Evolutionary conservation across 1,140 invertebrate genomes (phyloP), one percentile per base, ranked within the genome.

Genomic region (Drusus annulatus): DNA sequence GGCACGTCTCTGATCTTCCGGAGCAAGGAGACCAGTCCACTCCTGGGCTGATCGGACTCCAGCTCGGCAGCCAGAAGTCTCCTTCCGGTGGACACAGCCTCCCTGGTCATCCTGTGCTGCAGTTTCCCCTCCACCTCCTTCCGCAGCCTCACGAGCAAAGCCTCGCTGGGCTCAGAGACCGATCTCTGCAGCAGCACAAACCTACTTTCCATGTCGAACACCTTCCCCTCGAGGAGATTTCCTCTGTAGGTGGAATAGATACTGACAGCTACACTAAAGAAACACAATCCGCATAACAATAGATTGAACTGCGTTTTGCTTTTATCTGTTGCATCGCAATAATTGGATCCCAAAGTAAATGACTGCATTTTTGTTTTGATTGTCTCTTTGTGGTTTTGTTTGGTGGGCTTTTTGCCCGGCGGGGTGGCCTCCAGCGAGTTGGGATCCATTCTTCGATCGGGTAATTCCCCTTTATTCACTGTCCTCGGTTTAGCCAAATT

Each of bases 31-130:
- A 63, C 76, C 21, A 83, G 45, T 5, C 62, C 78, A 1, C 69
- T 60, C 13, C 51, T 21, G 10, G 77, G 58, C 45, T 60, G 25
- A 10, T 62, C 69, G 36, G 80, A 68, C 71, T 79, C 77, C 79
- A 83, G 79, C 56, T 83, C 79, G 0, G 76, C 78, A 28, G 60
- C 52, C 54, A 83, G 62, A n/a, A 83, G 60, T 45, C 82, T 65
- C 77, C 82, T 75, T 5, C 82, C 82, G 4, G 82, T 80, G 62
- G 82, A 76, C 6, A 77, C 82, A 2, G 82, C 82, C 62, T 83
- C 79, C 76, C 82, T 80, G 21, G 79, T 65, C 68, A 83, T 83
- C 76, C 82, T 79, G 68, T 74, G 71, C 68, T 83, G 76, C 51
- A 83, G 65, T 71, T 63, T 75, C 16, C 68, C 79, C 25, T 83